Base-by-base conservation (phyloP, 1,140 invertebrate genomes). In the Temnothorax nylanderi region DNA sequence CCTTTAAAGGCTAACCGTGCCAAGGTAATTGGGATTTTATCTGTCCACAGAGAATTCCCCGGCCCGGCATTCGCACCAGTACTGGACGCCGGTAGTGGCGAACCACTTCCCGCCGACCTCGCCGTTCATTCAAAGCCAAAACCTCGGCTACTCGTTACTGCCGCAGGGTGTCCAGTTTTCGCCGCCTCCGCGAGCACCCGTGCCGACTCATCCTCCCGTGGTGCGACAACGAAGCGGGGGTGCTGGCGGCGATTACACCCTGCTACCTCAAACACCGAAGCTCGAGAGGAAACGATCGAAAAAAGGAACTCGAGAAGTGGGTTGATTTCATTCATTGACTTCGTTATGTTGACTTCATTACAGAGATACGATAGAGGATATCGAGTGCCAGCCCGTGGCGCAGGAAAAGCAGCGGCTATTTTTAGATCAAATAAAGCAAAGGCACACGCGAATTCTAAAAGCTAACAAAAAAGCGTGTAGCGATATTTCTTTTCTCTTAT, bases 31-130 rank as follows among this genome's bases (percentile, higher is more conserved):
- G 75, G 32, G 18, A 76, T 60, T 69, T 26, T 49, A 3, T 88
- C 7, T 88, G 60, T 87, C 91, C 87, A 58, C 90, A 95, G 94
- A 88, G 88, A 92, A 92, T 76, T 95, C 95, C 54, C 92, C 95
- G 34, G 85, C 93, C 18, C 92, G 93, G 67, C 87, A 92, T 51
- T 94, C 94, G 62, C 92, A 95, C 65, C 91, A 96, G 93, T 96
- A 96, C 85, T 97, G 96, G 96, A 94, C 96, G 64, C 96, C 96
- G 6, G 94, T 97, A 34, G 94, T 95, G 69, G 96, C 96, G 11
- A 96, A 96, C 21, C 96, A 97, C 90, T 97, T 97, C 88, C 95
- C 96, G 8, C 94, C 95, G 13, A 95, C 96, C 80, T 97, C 96
- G 32, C 96, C 96, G 65, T 97, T 97, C 93, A 91, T 92, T 80